Percentiles rank a stretch among this genome's conserved stretches.
Evolutionary conservation across 2,797 vertebrate genomes (phyloP).

Genomic region (Chrosomus eos): DNA sequence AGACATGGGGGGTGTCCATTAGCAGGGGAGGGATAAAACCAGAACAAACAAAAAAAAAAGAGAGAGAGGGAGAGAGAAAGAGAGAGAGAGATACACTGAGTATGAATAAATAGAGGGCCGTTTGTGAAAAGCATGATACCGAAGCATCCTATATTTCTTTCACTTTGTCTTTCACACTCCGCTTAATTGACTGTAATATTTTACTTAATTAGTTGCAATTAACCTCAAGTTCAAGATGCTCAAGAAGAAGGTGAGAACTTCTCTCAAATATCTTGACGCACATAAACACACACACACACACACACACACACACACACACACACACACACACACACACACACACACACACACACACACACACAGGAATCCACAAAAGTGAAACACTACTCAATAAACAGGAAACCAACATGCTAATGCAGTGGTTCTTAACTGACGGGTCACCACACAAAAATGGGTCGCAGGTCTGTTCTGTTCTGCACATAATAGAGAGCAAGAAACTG

Average conservation of each 20-base stretch:
- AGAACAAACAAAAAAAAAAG: slow-evolving; percentile 42
- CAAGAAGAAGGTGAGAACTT: slow-evolving; percentile 54
- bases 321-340: too few relatives aligned
- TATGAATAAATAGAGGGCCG: slow-evolving; percentile 60
- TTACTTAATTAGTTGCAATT: slow-evolving; percentile 70
- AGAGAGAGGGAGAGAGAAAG: slow-evolving; percentile 47
- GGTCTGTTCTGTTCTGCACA: background rate
- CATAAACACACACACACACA: background rate
- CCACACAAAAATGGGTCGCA: background rate
- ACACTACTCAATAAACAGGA: background rate
- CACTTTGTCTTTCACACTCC: slow-evolving; percentile 62
- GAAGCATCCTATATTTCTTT: slow-evolving; percentile 61
- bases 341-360: background rate
- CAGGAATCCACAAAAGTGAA: background rate
- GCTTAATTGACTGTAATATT: slow-evolving; percentile 72
- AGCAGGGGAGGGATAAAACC: slow-evolving; percentile 80
- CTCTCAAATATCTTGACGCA: slow-evolving; percentile 47
- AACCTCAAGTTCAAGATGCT: slow-evolving; percentile 60
- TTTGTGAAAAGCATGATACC: slow-evolving; percentile 68
- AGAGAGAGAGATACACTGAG: slow-evolving; percentile 63
- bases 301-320: background rate
- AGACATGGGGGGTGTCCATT: slow-evolving; percentile 81
- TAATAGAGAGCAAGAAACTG: background rate
- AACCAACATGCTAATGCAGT: background rate
- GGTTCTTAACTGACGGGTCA: background rate